Percentiles rank a stretch among this genome's conserved stretches.
Evolutionary conservation across 2,888 invertebrate species (phyloP).

Genomic region (Meiosimyza platycephala): DNA sequence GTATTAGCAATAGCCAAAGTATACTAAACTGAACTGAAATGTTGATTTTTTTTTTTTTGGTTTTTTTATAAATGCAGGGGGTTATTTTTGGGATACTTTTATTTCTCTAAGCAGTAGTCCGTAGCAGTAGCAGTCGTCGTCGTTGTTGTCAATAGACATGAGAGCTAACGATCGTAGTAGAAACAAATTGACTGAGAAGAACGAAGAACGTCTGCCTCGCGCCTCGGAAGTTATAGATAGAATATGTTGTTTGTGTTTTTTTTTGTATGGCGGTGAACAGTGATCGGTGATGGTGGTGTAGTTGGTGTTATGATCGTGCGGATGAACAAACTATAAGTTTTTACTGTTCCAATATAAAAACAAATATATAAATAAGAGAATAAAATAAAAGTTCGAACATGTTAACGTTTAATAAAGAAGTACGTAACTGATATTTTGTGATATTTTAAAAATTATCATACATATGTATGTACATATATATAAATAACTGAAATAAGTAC

Average conservation of each 20-base stretch:
- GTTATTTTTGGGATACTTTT: constrained; percentile 59
- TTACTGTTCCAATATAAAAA: too few species aligned
- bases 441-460: too few species aligned
- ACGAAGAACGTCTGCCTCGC: too few species aligned
- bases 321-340: background rate
- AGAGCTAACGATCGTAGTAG: constrained; percentile 49
- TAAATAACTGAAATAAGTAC: too few species aligned
- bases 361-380: background rate
- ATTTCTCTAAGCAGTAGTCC: constrained; percentile 43
- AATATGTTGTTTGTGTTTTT: background rate
- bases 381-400: background rate
- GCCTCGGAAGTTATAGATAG: constrained; percentile 10
- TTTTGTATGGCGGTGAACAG: background rate
- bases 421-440: too few species aligned
- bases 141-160: constrained; percentile 47
- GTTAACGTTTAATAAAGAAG: too few species aligned
- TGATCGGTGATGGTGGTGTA: background rate
- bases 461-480: too few species aligned
- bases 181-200: constrained; percentile 12
- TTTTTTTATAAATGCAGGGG: constrained; percentile 50
- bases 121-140: constrained; percentile 39
- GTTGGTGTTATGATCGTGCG: background rate
- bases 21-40: constrained; percentile 13
- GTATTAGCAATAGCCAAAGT: background rate
- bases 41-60: background rate